These are phyloP conservation scores for Galerucella pusilla DNA, from an alignment of 2,888 invertebrate species.

Conservation along the genomic window DNA sequence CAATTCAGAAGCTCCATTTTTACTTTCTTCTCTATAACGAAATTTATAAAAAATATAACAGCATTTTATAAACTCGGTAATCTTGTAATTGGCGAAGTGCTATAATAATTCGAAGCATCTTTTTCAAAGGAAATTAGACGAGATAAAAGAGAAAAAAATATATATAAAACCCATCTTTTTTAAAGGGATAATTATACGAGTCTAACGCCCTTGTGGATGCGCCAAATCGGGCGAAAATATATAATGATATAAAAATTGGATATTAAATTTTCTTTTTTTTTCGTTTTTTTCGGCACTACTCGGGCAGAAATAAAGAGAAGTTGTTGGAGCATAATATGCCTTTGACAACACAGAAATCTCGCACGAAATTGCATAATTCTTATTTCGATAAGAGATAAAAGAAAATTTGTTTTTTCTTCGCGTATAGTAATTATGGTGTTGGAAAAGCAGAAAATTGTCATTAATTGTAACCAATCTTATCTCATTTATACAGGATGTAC, in stretches of 20 bases:
- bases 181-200: slow-evolving; percentile 49
- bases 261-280: slow-evolving; percentile 48
- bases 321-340: slow-evolving; percentile 13
- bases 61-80: neutral
- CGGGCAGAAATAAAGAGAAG: slow-evolving; percentile 23
- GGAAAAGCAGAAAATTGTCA: too few species aligned
- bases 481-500: too few species aligned
- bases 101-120: neutral
- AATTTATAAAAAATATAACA: neutral
- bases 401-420: slow-evolving; percentile 10
- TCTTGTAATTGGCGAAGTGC: neutral
- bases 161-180: slow-evolving; percentile 26
- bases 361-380: slow-evolving; percentile 29
- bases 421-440: too few species aligned
- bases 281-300: slow-evolving; percentile 5
- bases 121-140: neutral
- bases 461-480: too few species aligned
- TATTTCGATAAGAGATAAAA: slow-evolving; percentile 16
- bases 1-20: too few species aligned
- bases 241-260: slow-evolving; percentile 60
- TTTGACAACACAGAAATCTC: slow-evolving; percentile 30
- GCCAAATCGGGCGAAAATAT: slow-evolving; percentile 60
- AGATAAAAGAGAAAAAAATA: neutral
- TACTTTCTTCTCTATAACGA: too few species aligned
- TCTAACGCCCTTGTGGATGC: slow-evolving; percentile 56